Conservation (phyloP, 2,797 vertebrate species). For the Oreortyx pictus region DNA sequence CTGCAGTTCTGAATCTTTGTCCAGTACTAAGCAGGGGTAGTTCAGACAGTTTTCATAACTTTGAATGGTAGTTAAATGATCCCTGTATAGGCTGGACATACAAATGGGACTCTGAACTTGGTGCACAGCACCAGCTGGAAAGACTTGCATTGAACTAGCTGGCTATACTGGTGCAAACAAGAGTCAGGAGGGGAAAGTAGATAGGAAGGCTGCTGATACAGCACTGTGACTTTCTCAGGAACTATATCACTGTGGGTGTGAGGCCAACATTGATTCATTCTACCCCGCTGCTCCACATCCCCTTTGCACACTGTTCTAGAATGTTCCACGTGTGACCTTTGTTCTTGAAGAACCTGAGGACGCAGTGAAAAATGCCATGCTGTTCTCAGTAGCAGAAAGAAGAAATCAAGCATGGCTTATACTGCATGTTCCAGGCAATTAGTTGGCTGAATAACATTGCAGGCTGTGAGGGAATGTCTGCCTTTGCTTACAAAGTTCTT, state of each 20-base stretch:
- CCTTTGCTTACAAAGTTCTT: neutral
- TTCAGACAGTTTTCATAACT: neutral
- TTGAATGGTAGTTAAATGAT: neutral
- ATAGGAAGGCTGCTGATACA: neutral
- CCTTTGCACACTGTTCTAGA: neutral
- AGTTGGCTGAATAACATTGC: neutral
- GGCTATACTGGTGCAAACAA: neutral
- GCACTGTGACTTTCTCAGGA: fast-evolving
- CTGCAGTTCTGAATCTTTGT: fast-evolving
- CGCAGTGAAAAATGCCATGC: neutral
- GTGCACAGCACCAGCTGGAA: neutral
- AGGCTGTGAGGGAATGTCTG: neutral
- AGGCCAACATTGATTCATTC: fast-evolving
- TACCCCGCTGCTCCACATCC: neutral
- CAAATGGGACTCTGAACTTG: neutral
- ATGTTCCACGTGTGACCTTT: neutral
- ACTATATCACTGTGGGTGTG: neutral
- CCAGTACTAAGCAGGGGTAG: neutral
- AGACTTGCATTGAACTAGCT: neutral
- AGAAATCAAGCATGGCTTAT: neutral
- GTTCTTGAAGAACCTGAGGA: neutral
- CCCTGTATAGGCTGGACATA: neutral
- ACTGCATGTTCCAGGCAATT: fast-evolving
- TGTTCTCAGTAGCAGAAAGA: neutral
- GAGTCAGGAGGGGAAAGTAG: neutral